phyloP scores from a whole-genome alignment of 2,113 vertebrate genomes.

The Ictidomys tridecemlineatus region DNA sequence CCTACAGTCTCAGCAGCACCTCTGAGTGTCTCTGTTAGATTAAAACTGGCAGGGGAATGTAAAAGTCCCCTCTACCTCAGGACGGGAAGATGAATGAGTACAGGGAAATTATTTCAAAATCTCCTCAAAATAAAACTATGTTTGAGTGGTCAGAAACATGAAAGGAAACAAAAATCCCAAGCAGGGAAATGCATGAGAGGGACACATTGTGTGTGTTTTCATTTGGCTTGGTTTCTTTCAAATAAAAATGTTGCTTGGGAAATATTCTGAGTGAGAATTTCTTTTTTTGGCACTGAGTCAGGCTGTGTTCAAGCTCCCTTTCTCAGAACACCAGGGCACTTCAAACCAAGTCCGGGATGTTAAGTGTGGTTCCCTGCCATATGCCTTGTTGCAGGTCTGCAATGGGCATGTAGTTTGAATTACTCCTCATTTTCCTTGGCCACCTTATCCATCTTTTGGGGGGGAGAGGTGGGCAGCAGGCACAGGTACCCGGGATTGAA shows the following conservation, averaged over 20 bases:
- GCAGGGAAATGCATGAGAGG: not conserved
- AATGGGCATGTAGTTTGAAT: not conserved
- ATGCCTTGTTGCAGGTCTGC: not conserved
- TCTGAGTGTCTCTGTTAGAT: slow-evolving; percentile 16
- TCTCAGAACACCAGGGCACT: not conserved
- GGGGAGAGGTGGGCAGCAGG: no score
- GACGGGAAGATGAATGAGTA: slow-evolving; percentile 34
- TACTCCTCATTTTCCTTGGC: not conserved
- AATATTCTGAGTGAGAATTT: slow-evolving; percentile 48
- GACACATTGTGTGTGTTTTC: slow-evolving; percentile 16
- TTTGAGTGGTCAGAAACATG: slow-evolving; percentile 41
- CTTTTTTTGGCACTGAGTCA: not conserved
- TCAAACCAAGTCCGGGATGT: not conserved
- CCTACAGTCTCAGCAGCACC: not conserved
- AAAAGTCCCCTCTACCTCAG: not conserved
- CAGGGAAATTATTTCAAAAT: slow-evolving; percentile 48
- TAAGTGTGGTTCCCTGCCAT: not conserved
- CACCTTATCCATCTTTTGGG: not conserved
- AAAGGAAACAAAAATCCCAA: not conserved
- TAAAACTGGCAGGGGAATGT: slow-evolving; percentile 25
- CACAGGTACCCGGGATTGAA: no score
- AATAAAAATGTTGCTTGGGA: slow-evolving; percentile 48
- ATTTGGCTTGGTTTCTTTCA: slow-evolving; percentile 40
- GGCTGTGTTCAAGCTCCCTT: not conserved
- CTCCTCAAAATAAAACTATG: slow-evolving; percentile 56